A percentile compares a stretch with the other conserved stretches of the same genome.
These are phyloP conservation scores for Leptonema lineaticorne DNA, from an alignment of 1,140 invertebrate genomes.

Conservation along the genomic window DNA sequence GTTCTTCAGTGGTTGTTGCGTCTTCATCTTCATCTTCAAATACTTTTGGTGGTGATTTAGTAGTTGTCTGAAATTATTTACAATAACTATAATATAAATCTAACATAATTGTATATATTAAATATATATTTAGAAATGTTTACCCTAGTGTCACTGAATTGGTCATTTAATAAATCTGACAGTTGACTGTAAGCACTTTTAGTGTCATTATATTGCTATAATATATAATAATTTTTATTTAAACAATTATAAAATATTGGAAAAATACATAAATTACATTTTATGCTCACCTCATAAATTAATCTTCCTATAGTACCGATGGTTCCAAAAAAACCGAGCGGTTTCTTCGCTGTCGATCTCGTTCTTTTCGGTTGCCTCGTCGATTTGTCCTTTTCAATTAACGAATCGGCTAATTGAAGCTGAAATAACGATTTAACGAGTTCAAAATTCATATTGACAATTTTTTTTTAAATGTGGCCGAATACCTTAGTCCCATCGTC, in stretches of 20 bases:
- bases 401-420: slow-evolving; percentile 48
- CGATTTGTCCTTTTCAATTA: slow-evolving; percentile 48
- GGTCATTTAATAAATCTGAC: slow-evolving; percentile 50
- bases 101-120: neutral
- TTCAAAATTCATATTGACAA: neutral
- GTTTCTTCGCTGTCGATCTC: slow-evolving; percentile 44
- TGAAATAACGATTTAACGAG: slow-evolving; percentile 34
- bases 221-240: too few relatives aligned
- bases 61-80: slow-evolving; percentile 28
- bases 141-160: slow-evolving; percentile 51
- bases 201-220: slow-evolving; percentile 57
- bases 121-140: slow-evolving; percentile 40
- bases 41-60: slow-evolving; percentile 20
- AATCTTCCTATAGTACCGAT: slow-evolving; percentile 26
- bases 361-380: slow-evolving; percentile 45
- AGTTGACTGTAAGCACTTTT: slow-evolving; percentile 55
- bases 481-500: neutral
- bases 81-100: neutral
- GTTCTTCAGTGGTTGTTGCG: slow-evolving; percentile 42
- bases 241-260: too few relatives aligned
- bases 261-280: slow-evolving; percentile 18
- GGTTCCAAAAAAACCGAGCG: slow-evolving; percentile 53
- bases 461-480: neutral
- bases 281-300: slow-evolving; percentile 7
- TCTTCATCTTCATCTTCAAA: slow-evolving; percentile 34